These are phyloP conservation scores for Gadus chalcogrammus DNA, from an alignment of 2,113 vertebrate genomes.

Conservation along the genomic window DNA sequence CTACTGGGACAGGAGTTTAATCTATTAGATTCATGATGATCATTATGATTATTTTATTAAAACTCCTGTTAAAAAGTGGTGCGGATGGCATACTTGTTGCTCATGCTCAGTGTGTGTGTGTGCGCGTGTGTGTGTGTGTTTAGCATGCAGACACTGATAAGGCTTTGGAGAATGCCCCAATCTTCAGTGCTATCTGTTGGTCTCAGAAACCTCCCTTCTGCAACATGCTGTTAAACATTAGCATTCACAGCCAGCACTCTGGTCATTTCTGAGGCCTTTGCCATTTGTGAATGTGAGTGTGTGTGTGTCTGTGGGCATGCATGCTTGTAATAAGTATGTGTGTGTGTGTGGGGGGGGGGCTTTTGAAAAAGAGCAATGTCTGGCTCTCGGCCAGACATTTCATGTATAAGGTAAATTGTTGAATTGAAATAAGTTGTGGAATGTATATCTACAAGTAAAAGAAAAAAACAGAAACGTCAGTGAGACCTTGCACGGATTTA, in stretches of 20 bases:
- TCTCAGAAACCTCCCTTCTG: slow-evolving; percentile 29
- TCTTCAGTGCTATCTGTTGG: slow-evolving; percentile 36
- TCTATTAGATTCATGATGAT: not conserved
- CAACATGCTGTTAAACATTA: slow-evolving; percentile 34
- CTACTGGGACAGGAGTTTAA: not conserved
- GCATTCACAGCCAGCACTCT: slow-evolving; percentile 20
- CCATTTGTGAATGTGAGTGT: too few relatives aligned
- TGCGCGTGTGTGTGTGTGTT: slow-evolving; percentile 26
- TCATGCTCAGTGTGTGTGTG: not conserved
- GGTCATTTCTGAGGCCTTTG: slow-evolving; percentile 6
- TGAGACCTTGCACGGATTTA: not conserved
- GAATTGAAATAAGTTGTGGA: slow-evolving; percentile 34
- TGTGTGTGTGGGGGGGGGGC: too few relatives aligned
- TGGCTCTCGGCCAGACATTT: too few relatives aligned
- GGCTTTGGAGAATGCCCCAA: slow-evolving; percentile 12
- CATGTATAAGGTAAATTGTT: too few relatives aligned
- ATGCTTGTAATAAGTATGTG: too few relatives aligned
- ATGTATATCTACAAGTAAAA: slow-evolving; percentile 43
- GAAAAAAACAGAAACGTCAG: not conserved
- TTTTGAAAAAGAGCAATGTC: too few relatives aligned
- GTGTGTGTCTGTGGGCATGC: too few relatives aligned
- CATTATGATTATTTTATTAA: not conserved
- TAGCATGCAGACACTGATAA: slow-evolving; percentile 33
- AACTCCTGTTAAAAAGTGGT: not conserved
- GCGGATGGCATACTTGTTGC: not conserved